Evolutionary conservation across 2,888 invertebrate species (phyloP), one percentile per base, ranked within the genome.

Genomic region (Drosophila paucipuncta): DNA sequence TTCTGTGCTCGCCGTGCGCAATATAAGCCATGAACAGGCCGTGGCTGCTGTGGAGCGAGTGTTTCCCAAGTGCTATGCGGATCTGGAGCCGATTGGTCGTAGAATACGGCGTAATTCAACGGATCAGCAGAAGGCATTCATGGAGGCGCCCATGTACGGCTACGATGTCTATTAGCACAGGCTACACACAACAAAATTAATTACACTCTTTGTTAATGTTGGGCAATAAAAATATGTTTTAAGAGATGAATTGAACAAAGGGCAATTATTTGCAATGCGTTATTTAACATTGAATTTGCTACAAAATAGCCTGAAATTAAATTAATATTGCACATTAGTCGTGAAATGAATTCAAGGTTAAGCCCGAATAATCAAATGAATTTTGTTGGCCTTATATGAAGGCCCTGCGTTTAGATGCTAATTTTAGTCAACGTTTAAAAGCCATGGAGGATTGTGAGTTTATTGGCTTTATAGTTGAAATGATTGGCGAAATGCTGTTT

Each of bases 21-120:
- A 97, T 86, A 95, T 98, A 25, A 94, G 95, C 0, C 94, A 94
- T 70, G 94, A 94, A 58, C 96, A 97, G 91, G 98, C 98, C 0
- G 94, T 95, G 22, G 95, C 95, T 35, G 95, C 97, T 0, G 96
- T 99, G 31, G 96, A 98, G 80, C 95, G 96, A 89, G 98, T 99
- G 1, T 99, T 99, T 93, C 95, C 96, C 0, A 97, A 96, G 92
- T 99, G 99, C 92, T 99, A 99, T 91, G 95, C 95, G 28, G 99
- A 99, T 93, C 94, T 98, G 83, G 99, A 99, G 92, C 99, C 99
- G 0, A 95, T 99, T 58, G 98, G 98, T 0, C 94, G 97, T 80
- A 94, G 97, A 75, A 94, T 97, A 75, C 94, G 96, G 78, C 94
- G 97, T 69, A 97, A 96, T 91, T 97, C 97, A 0, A 93, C 94